Evolutionary conservation across 2,888 invertebrate genomes (phyloP), one percentile per base, ranked within the genome.

Genomic region (Atethmia centrago): DNA sequence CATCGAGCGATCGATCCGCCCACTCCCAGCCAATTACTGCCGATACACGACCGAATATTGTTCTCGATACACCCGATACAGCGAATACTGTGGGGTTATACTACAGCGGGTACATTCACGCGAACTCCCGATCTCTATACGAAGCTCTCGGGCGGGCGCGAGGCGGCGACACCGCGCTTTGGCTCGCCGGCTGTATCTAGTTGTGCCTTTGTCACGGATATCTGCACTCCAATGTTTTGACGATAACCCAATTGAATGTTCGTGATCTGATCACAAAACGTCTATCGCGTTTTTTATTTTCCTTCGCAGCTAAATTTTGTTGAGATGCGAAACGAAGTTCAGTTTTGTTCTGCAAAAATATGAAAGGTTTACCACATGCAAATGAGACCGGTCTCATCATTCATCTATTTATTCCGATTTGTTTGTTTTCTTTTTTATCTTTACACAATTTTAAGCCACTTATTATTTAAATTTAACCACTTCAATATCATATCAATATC

Each of bases 21-120:
- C 93, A 92, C 94, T 94, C 91, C 92, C 90, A 92, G 91, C 92
- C 94, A 95, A 95, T 95, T 95, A 94, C 93, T 89, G 90, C 88
- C 92, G 91, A 93, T 93, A 94, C 94, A 94, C 90, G 91, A 92
- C 93, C 93, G 91, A 94, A 94, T 94, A 94, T 93, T 93, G 94
- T 93, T 92, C 91, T 91, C 91, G 90, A 91, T 92, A 92, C 91
- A 91, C 82, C 78, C 82, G 69, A 81, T 86, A 85, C 84, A 87
- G 71, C 64, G 79, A 84, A 81, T 76, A 80, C 81, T 81, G 85
- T 72, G 71, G 82, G 74, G 71, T 81, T 86, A 81, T 85, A 85
- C 74, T 70, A 86, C 66, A 72, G 63, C 31, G 68, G 69, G 67
- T 79, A 83, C 70, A 73, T 76, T 71, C 74, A 71, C 74, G 82